Evolutionary conservation across 2,888 invertebrate genomes (phyloP).

Genomic region (Cylindroiulus punctatus): DNA sequence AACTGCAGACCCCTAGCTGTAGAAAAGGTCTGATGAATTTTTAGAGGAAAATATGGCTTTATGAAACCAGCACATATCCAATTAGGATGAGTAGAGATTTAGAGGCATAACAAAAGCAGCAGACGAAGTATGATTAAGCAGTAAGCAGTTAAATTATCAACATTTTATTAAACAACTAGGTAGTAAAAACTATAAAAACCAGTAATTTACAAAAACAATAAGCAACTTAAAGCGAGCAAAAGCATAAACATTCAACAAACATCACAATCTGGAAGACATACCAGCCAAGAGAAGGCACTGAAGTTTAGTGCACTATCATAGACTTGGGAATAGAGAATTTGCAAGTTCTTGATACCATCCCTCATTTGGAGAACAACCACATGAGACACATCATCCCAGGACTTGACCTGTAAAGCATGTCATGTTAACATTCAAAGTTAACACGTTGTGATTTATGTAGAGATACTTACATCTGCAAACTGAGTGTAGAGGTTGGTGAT

Average conservation of each 20-base stretch:
- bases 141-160: background rate
- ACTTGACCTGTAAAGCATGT: conserved; percentile 49
- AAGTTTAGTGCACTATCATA: conserved; percentile 36
- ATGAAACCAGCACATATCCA: too few species aligned
- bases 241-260: background rate
- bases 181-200: background rate
- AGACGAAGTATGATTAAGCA: too few species aligned
- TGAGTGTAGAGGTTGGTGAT: conserved; percentile 52
- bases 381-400: conserved; percentile 51
- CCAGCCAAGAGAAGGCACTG: conserved; percentile 51
- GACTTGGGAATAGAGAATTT: conserved; percentile 15
- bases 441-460: background rate
- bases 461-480: conserved; percentile 50
- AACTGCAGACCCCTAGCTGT: too few species aligned
- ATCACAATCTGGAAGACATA: conserved; percentile 44
- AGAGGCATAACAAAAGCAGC: too few species aligned
- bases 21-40: too few species aligned
- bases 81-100: too few species aligned
- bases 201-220: background rate
- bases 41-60: too few species aligned
- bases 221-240: background rate
- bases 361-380: conserved; percentile 46
- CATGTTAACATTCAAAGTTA: background rate
- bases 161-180: conserved; percentile 37
- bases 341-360: conserved; percentile 47